Conservation (phyloP, 2,113 vertebrate genomes). For the rabbit (Oryctolagus cuniculus) region mOryCun1.1 NC_091432.1:211754501-211755000, state of each 20-base stretch:
- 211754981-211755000: constrained; percentile 53
- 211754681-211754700: neutral
- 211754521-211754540: neutral
- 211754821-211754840: constrained; percentile 58
- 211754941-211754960: constrained; percentile 29
- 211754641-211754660: neutral
- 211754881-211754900: constrained; percentile 69
- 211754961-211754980: constrained; percentile 58
- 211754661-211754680: neutral
- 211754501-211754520: neutral
- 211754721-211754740: neutral
- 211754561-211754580: neutral
- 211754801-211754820: constrained; percentile 63
- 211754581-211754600: neutral
- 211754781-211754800: constrained; percentile 57
- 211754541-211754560: neutral
- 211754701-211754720: neutral
- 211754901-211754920: neutral
- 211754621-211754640: neutral
- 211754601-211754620: neutral
- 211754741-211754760: constrained; percentile 56
- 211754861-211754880: constrained; percentile 74
- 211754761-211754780: constrained; percentile 75
- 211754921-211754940: constrained; percentile 66
- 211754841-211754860: constrained; percentile 69